Evolutionary conservation across 2,888 invertebrate species (phyloP).

Genomic region (Lepas anatifera): DNA sequence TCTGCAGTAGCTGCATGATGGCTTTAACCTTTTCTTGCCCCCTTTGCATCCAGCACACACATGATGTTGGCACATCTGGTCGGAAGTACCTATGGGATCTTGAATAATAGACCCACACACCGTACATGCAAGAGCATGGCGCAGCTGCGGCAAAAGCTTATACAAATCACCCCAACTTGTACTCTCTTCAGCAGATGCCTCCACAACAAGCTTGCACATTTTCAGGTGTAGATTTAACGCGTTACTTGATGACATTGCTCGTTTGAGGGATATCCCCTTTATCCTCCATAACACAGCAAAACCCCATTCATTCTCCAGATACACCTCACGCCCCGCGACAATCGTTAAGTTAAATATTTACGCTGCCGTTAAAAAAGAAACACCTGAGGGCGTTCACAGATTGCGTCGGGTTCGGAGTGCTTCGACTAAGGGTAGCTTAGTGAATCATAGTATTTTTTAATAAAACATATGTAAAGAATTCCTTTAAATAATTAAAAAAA

Average conservation of each 20-base stretch:
- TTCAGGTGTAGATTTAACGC: constrained; percentile 50
- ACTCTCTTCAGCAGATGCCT: constrained; percentile 46
- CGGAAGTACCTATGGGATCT: constrained; percentile 66
- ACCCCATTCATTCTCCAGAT: no score
- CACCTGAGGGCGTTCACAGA: no score
- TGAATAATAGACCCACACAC: constrained; percentile 73
- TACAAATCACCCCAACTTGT: constrained; percentile 64
- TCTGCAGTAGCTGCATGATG: constrained; percentile 72
- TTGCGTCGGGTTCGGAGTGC: no score
- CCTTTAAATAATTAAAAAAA: no score
- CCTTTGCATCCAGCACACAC: constrained; percentile 74
- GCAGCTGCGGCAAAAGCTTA: constrained; percentile 66
- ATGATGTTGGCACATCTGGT: constrained; percentile 72
- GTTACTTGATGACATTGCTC: constrained; percentile 68
- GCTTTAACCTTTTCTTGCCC: constrained; percentile 70
- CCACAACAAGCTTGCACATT: constrained; percentile 63
- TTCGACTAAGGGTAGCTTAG: no score
- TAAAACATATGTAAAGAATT: no score
- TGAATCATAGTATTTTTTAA: no score
- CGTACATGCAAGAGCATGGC: constrained; percentile 76
- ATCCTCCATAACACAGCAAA: no score
- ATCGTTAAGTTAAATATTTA: no score
- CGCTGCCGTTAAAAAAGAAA: no score
- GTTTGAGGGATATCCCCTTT: no score
- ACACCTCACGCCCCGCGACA: no score